Percentiles rank a stretch among this genome's conserved stretches.
phyloP scores from a whole-genome alignment of 2,888 invertebrate genomes.

The Drosophila buzzatii region DNA sequence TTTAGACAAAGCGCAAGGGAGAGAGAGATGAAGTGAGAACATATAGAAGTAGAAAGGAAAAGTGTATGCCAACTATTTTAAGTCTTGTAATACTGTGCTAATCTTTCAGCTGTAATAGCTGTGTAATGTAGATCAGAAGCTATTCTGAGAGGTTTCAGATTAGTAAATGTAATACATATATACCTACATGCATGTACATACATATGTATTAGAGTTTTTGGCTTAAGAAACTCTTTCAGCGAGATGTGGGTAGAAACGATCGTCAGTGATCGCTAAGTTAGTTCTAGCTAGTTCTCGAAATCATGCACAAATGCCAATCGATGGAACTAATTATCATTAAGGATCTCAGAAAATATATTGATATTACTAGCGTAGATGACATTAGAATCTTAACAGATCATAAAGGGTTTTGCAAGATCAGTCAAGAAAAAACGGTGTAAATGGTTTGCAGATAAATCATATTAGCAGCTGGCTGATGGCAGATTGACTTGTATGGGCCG shows the following conservation, averaged over 20 bases:
- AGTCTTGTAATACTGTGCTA: background rate
- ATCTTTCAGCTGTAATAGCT: background rate
- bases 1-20: background rate
- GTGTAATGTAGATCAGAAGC: background rate
- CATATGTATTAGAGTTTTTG: background rate
- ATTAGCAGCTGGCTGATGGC: conserved; percentile 18
- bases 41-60: background rate
- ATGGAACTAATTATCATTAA: background rate
- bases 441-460: background rate
- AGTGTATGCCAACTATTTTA: background rate
- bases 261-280: background rate
- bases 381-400: background rate
- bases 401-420: background rate
- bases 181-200: too few relatives aligned
- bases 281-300: too few relatives aligned
- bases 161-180: too few relatives aligned
- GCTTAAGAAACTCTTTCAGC: background rate
- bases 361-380: background rate
- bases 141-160: background rate
- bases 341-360: background rate
- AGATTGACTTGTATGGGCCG: conserved; percentile 7
- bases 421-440: background rate
- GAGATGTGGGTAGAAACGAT: background rate
- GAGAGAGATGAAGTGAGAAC: background rate
- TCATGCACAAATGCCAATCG: background rate